Evolutionary conservation across 2,797 vertebrate genomes (phyloP).

Genomic region (Lepus townsendii): DNA sequence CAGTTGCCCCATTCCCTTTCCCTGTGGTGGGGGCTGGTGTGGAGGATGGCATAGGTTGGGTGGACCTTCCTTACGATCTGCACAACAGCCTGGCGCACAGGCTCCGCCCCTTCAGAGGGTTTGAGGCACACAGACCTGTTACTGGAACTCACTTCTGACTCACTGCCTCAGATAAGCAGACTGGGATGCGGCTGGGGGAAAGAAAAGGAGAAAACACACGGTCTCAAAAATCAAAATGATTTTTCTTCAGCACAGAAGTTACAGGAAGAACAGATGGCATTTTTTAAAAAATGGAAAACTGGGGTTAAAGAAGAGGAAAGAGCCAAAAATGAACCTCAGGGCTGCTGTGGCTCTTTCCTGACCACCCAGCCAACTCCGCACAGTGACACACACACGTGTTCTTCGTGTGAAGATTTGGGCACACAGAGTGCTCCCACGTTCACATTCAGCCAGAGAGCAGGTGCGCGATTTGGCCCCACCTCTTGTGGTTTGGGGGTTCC

Average conservation of each 20-base stretch:
- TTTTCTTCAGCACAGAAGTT: constrained; percentile 78
- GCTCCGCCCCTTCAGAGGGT: neutral
- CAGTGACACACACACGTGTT: constrained; percentile 65
- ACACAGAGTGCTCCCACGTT: constrained; percentile 61
- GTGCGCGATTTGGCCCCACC: constrained; percentile 26
- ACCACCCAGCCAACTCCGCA: constrained; percentile 49
- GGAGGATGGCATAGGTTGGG: no score
- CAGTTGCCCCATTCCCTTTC: neutral
- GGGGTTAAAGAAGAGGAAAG: constrained; percentile 71
- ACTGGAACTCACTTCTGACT: neutral
- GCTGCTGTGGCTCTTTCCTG: constrained; percentile 66
- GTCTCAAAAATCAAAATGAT: constrained; percentile 75
- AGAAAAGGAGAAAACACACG: constrained; percentile 63
- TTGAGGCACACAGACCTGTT: neutral
- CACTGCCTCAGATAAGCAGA: neutral
- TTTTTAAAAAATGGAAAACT: constrained; percentile 70
- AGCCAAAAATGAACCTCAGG: constrained; percentile 62
- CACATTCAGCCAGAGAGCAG: constrained; percentile 33
- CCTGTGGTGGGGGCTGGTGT: neutral
- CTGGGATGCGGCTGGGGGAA: constrained; percentile 46
- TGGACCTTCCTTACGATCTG: neutral
- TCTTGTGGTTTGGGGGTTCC: neutral
- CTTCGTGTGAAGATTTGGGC: constrained; percentile 30
- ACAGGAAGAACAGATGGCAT: constrained; percentile 82
- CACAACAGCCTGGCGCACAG: neutral